Conservation (phyloP, 2,113 vertebrate genomes). For the Bujurquina vittata region DNA sequence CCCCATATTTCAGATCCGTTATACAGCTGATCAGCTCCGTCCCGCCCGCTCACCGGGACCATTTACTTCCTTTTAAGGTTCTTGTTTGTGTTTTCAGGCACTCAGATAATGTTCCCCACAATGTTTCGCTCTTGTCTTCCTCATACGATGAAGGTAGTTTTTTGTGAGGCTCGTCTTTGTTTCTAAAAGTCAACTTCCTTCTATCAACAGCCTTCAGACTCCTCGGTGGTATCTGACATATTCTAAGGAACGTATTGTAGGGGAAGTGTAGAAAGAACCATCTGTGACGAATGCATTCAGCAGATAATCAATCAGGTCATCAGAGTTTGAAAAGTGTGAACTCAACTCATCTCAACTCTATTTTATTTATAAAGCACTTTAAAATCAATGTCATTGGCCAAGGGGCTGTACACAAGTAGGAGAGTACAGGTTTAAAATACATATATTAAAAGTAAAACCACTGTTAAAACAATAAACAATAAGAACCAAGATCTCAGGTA, state of each 20-base stretch:
- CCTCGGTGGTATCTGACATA: not conserved
- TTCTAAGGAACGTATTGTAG: not conserved
- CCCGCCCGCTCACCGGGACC: not conserved
- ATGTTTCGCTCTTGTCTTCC: not conserved
- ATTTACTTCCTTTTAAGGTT: not conserved
- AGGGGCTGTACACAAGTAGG: too few species aligned
- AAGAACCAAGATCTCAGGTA: too few species aligned
- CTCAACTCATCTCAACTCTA: too few species aligned
- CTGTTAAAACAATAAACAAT: too few species aligned
- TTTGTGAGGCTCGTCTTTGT: not conserved
- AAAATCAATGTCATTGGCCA: too few species aligned
- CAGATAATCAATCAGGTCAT: not conserved
- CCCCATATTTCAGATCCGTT: not conserved
- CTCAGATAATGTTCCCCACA: not conserved
- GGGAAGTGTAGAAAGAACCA: not conserved
- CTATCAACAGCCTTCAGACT: not conserved
- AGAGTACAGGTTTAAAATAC: too few species aligned
- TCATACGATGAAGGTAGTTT: not conserved
- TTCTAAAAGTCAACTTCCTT: slow-evolving; percentile 7
- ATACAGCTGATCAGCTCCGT: not conserved
- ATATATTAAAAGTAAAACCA: too few species aligned
- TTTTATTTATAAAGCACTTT: too few species aligned
- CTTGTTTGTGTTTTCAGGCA: not conserved
- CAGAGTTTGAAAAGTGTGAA: rapidly evolving
- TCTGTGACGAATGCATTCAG: rapidly evolving